Percentiles rank a stretch among this genome's conserved stretches.
These are phyloP conservation scores for Nasonia vitripennis DNA, from an alignment of 1,140 invertebrate genomes.

Conservation along the genomic window DNA sequence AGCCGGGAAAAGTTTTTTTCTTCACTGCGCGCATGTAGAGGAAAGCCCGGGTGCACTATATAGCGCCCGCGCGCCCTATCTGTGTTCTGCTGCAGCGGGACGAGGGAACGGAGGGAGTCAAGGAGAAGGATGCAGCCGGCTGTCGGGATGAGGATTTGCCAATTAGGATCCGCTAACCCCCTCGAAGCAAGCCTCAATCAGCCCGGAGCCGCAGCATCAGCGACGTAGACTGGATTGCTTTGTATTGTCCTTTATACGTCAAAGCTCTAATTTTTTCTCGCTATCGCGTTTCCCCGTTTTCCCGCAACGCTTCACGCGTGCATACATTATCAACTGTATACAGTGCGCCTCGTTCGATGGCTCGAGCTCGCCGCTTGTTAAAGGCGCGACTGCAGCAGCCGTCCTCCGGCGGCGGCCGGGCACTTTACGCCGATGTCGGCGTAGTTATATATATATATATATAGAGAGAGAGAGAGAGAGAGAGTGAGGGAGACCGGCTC, in stretches of 20 bases:
- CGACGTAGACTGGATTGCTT: conserved; percentile 69
- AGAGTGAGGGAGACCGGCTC: conserved; percentile 58
- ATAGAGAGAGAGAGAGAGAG: background rate
- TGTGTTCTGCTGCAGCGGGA: no score
- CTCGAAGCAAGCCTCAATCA: conserved; percentile 60
- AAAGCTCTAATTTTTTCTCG: conserved; percentile 53
- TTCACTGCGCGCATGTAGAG: background rate
- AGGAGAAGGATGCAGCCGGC: conserved; percentile 54
- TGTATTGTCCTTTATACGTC: conserved; percentile 65
- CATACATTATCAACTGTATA: no score
- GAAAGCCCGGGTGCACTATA: no score
- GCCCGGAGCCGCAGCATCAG: conserved; percentile 64
- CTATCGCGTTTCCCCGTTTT: background rate
- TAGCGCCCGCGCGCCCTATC: no score
- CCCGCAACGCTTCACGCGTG: no score
- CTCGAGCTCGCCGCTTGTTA: background rate
- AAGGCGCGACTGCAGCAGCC: conserved; percentile 15
- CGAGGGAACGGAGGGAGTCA: conserved; percentile 13
- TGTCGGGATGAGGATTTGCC: conserved; percentile 64
- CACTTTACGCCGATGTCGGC: conserved; percentile 58
- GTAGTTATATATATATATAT: background rate
- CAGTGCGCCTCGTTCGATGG: no score
- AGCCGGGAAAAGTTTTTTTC: background rate
- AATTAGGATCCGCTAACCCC: conserved; percentile 65
- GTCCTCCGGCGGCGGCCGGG: background rate